Evolutionary conservation across 2,113 vertebrate genomes (phyloP).

Genomic region (Hiodon tergisus): DNA sequence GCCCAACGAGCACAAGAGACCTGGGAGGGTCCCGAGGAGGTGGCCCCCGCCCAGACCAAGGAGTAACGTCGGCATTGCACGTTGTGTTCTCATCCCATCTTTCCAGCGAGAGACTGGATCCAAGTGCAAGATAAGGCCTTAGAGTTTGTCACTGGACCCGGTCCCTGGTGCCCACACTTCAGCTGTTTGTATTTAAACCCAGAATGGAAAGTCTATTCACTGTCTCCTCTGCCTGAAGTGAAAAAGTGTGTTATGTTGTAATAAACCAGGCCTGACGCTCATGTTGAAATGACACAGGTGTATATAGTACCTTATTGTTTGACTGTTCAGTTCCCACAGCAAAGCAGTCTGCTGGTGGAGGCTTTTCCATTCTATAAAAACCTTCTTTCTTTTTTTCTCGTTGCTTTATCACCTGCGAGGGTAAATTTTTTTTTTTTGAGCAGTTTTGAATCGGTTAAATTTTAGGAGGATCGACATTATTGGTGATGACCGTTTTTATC

Average conservation of each 20-base stretch:
- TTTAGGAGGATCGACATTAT: conserved; percentile 70
- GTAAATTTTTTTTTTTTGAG: conserved; percentile 83
- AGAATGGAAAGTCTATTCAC: conserved; percentile 83
- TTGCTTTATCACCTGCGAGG: conserved; percentile 85
- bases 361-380: no score
- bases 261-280: conserved; percentile 89
- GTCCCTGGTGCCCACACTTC: conserved; percentile 80
- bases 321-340: conserved; percentile 75
- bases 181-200: conserved; percentile 80
- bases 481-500: conserved; percentile 78
- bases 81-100: conserved; percentile 60
- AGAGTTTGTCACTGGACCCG: conserved; percentile 81
- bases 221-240: conserved; percentile 88
- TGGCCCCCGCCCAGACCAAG: conserved; percentile 83
- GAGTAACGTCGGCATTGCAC: conserved; percentile 68
- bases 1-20: conserved; percentile 98
- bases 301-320: conserved; percentile 99
- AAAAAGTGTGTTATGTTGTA: conserved; percentile 92
- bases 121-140: conserved; percentile 81
- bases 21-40: conserved; percentile 92
- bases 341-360: conserved; percentile 74
- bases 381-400: conserved; percentile 81
- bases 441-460: conserved; percentile 75
- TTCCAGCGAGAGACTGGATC: conserved; percentile 60
- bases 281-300: conserved; percentile 96